phyloP scores from a whole-genome alignment of 2,113 vertebrate genomes.

The Mesoclemmys tuberculata region DNA sequence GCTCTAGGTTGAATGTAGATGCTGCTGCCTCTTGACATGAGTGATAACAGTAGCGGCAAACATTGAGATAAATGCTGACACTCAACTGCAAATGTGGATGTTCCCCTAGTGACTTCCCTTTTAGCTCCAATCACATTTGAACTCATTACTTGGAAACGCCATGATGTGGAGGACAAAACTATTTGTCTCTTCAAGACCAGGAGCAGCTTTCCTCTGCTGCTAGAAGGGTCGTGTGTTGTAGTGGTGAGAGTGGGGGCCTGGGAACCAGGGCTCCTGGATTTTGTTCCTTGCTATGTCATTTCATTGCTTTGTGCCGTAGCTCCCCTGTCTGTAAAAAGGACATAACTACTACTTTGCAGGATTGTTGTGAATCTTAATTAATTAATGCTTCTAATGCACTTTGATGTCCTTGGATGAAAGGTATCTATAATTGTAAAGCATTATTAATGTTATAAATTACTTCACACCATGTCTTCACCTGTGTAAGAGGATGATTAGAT shows the following conservation, averaged over 20 bases:
- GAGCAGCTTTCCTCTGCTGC: fast-evolving
- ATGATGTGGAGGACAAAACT: neutral
- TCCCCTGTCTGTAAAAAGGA: conserved; percentile 30
- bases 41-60: neutral
- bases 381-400: conserved; percentile 70
- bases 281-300: fast-evolving
- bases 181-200: neutral
- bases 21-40: fast-evolving
- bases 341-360: conserved; percentile 32
- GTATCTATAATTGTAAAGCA: conserved; percentile 72
- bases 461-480: conserved; percentile 65
- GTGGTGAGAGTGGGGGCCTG: neutral
- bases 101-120: neutral
- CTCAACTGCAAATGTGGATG: fast-evolving
- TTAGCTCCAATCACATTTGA: fast-evolving
- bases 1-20: neutral
- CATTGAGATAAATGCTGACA: fast-evolving
- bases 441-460: conserved; percentile 72
- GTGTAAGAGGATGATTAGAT: conserved; percentile 68
- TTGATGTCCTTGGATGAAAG: conserved; percentile 77
- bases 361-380: conserved; percentile 58
- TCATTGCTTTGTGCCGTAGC: neutral
- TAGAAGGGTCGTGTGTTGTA: neutral
- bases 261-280: neutral
- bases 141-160: fast-evolving